Evolutionary conservation across 1,140 invertebrate genomes (phyloP), one percentile per base, ranked within the genome.

Genomic region (Rhagoletis zephyria): DNA sequence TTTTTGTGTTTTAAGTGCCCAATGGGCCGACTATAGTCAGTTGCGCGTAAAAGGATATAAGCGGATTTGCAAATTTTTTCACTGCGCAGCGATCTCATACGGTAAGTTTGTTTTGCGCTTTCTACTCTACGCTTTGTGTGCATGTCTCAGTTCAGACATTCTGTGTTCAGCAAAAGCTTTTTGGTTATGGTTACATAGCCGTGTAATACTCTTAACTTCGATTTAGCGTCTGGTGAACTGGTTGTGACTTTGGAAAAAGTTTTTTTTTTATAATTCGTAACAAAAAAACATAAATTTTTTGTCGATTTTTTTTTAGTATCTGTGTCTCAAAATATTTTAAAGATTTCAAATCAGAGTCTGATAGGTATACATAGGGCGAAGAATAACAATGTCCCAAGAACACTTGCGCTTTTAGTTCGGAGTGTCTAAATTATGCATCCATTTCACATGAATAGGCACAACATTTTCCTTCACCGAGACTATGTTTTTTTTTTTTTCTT

Each of bases 21-120:
- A 30, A 1, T 51, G n/a, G 14, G 74, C 42, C 16, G 48, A 51
- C 48, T 81, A n/a, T 45, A 45, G 45, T 10, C 70, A 77, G 74
- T 81, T 81, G 48, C 74, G 74, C 74, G 74, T 81, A 56, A 81
- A 81, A 51, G 48, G 48, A 56, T 81, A 56, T 81, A 81, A 81
- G 74, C 74, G 74, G 74, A 56, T 81, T 81, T 81, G 48, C 16
- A 48, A 30, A 56, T 30, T 81, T 81, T 81, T 81, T 70, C 51
- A 3, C 48, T 59, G 45, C 6, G 19, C 12, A 9, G 74, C 56
- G 74, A 74, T 74, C 67, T 45, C 7, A 81, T 81, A 59, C 6
- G n/a, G 9, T 81, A 56, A 59, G 48, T 56, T 51, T 81, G 16
- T 56, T n/a, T 74, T 74, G 42, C 16, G 19, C 64, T 48, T 48